phyloP scores from a whole-genome alignment of 2,113 vertebrate species.

The Alectura lathami region DNA sequence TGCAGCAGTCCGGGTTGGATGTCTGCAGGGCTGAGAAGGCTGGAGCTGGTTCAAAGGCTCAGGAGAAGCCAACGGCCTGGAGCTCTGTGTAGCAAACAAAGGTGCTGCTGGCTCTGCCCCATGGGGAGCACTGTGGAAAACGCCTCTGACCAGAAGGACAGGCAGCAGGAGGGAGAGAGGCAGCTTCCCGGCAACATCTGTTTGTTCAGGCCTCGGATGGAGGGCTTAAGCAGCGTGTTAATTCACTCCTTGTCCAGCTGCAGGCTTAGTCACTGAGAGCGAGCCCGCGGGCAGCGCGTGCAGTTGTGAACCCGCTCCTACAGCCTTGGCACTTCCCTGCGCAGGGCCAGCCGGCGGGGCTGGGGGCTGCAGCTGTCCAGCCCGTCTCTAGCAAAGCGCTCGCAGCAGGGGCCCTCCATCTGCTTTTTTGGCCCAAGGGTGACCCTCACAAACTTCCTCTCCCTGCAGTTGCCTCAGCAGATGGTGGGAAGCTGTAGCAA shows the following conservation, averaged over 20 bases:
- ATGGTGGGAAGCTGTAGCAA: not conserved
- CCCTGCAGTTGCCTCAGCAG: constrained; percentile 6
- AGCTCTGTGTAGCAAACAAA: constrained; percentile 11
- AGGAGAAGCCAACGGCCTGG: not conserved
- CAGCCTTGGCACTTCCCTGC: not conserved
- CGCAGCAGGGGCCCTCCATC: constrained; percentile 52
- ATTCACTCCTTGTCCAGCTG: constrained; percentile 29
- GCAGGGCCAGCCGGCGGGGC: not conserved
- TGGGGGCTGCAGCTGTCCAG: constrained; percentile 33
- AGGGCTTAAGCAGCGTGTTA: constrained; percentile 8
- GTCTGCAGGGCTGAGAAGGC: constrained; percentile 8
- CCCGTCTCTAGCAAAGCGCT: not conserved
- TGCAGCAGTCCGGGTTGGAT: not conserved
- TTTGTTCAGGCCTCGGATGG: not conserved
- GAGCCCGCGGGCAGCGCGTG: rapidly evolving
- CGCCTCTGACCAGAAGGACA: not conserved
- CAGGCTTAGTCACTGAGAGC: not conserved
- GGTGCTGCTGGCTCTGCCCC: not conserved
- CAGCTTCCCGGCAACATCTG: not conserved
- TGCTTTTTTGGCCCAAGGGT: constrained; percentile 29
- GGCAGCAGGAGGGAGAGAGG: not conserved
- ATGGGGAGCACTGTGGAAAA: not conserved
- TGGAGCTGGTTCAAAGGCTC: not conserved
- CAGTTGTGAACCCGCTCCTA: not conserved
- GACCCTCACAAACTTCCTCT: constrained; percentile 27